Percentiles rank a stretch among this genome's conserved stretches.
Conservation (phyloP, 37 sponge, comb jelly and placozoan species). For the Cliona cf. orientalis region DNA sequence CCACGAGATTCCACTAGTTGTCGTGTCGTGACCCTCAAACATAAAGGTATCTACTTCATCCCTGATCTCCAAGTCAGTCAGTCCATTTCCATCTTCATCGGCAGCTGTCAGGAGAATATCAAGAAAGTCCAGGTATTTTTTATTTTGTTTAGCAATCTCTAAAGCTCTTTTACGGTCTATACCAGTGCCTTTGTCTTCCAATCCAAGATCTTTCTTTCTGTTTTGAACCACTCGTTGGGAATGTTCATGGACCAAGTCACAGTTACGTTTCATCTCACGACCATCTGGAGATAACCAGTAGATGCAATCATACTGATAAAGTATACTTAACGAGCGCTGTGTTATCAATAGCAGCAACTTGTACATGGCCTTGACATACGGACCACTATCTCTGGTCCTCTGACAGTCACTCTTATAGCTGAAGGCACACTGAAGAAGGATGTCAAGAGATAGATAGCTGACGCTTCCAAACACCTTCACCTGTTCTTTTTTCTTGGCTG, state of each 20-base stretch:
- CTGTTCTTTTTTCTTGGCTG: conserved; percentile 23
- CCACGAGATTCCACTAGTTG: conserved; percentile 61
- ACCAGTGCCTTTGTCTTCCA: not conserved
- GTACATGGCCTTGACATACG: conserved; percentile 57
- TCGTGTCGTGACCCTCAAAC: conserved; percentile 93
- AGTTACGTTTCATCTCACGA: conserved; percentile 25
- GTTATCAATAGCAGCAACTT: conserved; percentile 12
- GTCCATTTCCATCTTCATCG: conserved; percentile 68
- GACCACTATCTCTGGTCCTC: not conserved
- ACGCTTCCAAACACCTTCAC: conserved; percentile 52
- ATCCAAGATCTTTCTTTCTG: conserved; percentile 35
- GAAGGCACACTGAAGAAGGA: conserved; percentile 79
- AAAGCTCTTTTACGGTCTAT: not conserved
- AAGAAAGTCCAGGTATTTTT: conserved; percentile 59
- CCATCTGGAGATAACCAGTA: conserved; percentile 58
- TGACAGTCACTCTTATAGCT: conserved; percentile 82
- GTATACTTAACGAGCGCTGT: conserved; percentile 45
- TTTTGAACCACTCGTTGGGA: conserved; percentile 50
- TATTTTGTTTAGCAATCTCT: not conserved
- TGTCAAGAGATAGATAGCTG: conserved; percentile 68
- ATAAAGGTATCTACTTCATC: conserved; percentile 90
- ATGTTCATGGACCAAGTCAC: conserved; percentile 57
- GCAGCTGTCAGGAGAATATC: conserved; percentile 75
- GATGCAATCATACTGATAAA: conserved; percentile 45
- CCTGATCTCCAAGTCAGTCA: conserved; percentile 67